Conservation (phyloP, 2,888 invertebrate genomes). For the Amphipyra tragopoginis region DNA sequence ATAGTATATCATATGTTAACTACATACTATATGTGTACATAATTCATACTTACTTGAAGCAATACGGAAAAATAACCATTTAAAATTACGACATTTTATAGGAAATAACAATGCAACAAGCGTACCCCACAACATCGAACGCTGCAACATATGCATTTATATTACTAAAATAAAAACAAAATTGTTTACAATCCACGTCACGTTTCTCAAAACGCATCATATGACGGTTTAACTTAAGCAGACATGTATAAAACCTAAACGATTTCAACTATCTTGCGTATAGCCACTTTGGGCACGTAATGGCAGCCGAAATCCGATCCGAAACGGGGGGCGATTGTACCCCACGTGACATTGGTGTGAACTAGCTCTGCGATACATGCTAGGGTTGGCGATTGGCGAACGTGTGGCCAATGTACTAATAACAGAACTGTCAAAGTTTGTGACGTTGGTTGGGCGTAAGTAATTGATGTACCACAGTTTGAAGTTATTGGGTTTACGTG, state of each 20-base stretch:
- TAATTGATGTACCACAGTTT: conserved; percentile 48
- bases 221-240: conserved; percentile 54
- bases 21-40: no score
- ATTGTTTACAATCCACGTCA: conserved; percentile 41
- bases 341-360: conserved; percentile 65
- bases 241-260: conserved; percentile 58
- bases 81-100: background rate
- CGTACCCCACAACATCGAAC: background rate
- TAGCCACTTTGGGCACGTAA: conserved; percentile 63
- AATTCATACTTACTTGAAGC: no score
- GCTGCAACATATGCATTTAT: conserved; percentile 42
- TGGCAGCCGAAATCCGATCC: conserved; percentile 64
- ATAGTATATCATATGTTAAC: no score
- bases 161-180: conserved; percentile 28
- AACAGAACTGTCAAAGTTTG: conserved; percentile 54
- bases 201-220: conserved; percentile 48
- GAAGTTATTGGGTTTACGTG: conserved; percentile 43
- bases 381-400: conserved; percentile 45
- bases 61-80: no score
- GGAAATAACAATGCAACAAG: conserved; percentile 9
- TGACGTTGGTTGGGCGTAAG: conserved; percentile 32
- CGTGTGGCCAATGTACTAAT: conserved; percentile 37
- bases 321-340: conserved; percentile 58
- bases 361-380: conserved; percentile 54
- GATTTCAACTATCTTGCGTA: conserved; percentile 61